Conservation (phyloP, 2,888 invertebrate genomes). For the Drosophila robusta region DNA sequence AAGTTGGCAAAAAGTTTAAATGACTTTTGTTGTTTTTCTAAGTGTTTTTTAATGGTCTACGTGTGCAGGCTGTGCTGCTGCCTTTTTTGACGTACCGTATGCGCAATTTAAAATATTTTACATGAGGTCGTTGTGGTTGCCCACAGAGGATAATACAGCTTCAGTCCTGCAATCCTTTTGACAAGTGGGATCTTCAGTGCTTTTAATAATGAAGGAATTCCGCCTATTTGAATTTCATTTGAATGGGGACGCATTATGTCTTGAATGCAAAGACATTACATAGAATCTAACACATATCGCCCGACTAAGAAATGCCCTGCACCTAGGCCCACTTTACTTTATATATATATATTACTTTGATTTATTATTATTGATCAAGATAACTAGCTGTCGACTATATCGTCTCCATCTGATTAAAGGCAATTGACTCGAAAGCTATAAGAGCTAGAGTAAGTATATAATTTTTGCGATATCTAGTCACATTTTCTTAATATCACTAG, state of each 20-base stretch:
- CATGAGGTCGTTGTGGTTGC: slow-evolving; percentile 25
- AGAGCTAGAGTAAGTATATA: no score
- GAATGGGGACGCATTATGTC: background rate
- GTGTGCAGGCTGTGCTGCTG: slow-evolving; percentile 58
- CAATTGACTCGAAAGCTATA: no score
- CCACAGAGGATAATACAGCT: slow-evolving; percentile 8
- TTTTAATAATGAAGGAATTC: background rate
- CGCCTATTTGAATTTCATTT: background rate
- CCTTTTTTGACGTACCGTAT: slow-evolving; percentile 49
- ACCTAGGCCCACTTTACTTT: background rate
- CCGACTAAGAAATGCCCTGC: background rate
- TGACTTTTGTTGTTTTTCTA: slow-evolving; percentile 81
- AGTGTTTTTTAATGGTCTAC: slow-evolving; percentile 80
- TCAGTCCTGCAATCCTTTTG: slow-evolving; percentile 1
- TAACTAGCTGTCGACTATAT: no score
- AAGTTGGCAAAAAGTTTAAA: slow-evolving; percentile 79
- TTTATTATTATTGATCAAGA: no score
- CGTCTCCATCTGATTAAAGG: no score
- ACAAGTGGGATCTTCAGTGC: background rate
- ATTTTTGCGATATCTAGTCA: no score
- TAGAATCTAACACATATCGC: background rate
- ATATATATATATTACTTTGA: no score
- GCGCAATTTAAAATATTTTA: slow-evolving; percentile 52
- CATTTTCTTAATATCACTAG: no score
- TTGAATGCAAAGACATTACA: background rate